Base-by-base conservation (phyloP, 2,113 vertebrate genomes). In the Hippocampus comes region DNA sequence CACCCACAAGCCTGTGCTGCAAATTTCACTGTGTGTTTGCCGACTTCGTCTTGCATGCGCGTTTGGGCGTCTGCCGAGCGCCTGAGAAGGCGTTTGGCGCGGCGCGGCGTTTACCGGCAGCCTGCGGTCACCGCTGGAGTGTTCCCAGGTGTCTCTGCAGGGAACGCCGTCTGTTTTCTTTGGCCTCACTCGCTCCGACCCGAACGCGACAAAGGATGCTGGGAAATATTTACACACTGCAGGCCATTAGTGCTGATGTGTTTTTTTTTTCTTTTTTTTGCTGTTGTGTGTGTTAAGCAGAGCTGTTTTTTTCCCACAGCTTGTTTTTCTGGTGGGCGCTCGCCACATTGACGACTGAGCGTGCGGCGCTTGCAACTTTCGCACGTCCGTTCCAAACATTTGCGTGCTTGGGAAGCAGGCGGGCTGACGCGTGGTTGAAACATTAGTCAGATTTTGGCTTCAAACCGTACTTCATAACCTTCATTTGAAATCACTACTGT, bases 301-400 rank as follows among this genome's bases (percentile, higher is more conserved):
- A 48, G 23, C 11, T 5, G n/a, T 38, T 41, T 5, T 64, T 72
- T 89, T 88, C 83, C 82, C 86, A 85, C 70, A 68, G 67, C 70
- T 18, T 83, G 72, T 83, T 75, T 67, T 74, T 70, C 78, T 88
- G 73, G 5, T 73, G 11, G 68, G 71, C 23, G 72, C 80, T 55
- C 78, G 87, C 57, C 53, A 86, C 38, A 21, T 88, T 73, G 81
- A 77, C 76, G 85, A 78, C 67, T 48, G 63, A 69, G 65, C 71
- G 15, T 6, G 49, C 49, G 11, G 12, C 27, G 63, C 12, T 55
- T 27, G 21, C 78, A 51, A 72, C 78, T 72, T 82, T 88, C 75
- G 2, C 86, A 83, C 79, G 56, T 79, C 68, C 77, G 77, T 75
- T 84, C 48, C 70, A 5, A 80, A 76, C 63, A 71, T 78, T 79